Percentiles rank a stretch among this genome's conserved stretches.
Conservation (phyloP, 2,113 vertebrate species). For the Gavia stellata region DNA sequence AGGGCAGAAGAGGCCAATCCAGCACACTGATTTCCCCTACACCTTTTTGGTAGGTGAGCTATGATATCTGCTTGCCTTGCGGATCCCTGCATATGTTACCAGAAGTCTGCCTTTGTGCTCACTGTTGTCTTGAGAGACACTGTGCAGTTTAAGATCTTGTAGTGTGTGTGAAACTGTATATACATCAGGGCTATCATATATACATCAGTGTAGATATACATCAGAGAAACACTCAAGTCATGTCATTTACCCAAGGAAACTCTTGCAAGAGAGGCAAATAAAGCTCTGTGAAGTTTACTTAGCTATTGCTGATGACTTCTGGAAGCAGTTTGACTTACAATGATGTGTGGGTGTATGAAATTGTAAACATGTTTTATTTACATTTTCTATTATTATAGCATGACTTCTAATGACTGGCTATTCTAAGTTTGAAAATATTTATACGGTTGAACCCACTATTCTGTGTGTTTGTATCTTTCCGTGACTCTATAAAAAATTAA, state of each 20-base stretch:
- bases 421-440: slow-evolving; percentile 25
- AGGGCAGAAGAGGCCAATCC: background rate
- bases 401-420: background rate
- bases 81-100: background rate
- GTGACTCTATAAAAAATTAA: background rate
- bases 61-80: background rate
- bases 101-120: background rate
- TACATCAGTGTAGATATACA: background rate
- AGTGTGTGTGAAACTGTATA: background rate
- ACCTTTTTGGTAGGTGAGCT: background rate
- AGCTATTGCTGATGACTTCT: background rate
- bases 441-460: background rate
- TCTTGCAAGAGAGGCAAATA: background rate
- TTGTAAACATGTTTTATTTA: slow-evolving; percentile 33
- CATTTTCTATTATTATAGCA: slow-evolving; percentile 1
- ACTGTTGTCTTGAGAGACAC: background rate
- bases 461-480: background rate
- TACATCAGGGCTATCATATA: background rate
- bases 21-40: background rate
- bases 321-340: background rate
- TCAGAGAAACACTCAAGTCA: background rate
- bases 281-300: background rate
- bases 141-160: background rate
- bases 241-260: background rate
- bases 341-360: background rate